phyloP scores from a whole-genome alignment of 2,113 vertebrate species.

The Mionectes macconnelli region DNA sequence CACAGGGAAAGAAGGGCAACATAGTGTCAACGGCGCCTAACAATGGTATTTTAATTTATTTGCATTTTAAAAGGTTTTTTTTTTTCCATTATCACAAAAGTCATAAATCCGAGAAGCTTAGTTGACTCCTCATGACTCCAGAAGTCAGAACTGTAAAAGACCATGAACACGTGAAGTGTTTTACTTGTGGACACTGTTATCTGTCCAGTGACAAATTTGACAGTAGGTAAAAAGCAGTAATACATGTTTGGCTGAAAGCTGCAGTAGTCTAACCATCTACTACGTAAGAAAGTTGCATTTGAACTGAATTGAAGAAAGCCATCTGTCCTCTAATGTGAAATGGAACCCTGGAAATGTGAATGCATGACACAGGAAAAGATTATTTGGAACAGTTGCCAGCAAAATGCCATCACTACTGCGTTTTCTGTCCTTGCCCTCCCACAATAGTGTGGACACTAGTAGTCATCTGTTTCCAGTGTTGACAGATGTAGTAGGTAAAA shows the following conservation, averaged over 20 bases:
- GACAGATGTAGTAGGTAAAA: background rate
- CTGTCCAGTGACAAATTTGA: background rate
- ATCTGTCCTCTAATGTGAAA: background rate
- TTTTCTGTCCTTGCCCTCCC: background rate
- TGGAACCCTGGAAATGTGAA: background rate
- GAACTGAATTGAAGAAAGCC: background rate
- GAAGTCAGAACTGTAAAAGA: background rate
- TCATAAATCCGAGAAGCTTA: background rate
- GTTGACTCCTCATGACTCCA: background rate
- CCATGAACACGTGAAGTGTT: background rate
- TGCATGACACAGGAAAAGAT: background rate
- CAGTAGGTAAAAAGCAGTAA: background rate
- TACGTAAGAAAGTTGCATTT: background rate
- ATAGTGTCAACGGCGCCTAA: background rate
- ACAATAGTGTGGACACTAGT: background rate
- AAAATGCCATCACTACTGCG: background rate
- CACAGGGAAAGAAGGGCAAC: background rate
- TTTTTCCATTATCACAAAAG: background rate
- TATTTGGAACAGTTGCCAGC: background rate
- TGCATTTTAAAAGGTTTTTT: background rate
- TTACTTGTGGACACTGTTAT: background rate
- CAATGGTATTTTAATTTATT: background rate
- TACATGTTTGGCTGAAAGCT: background rate
- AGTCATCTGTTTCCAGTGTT: background rate
- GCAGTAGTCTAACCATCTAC: background rate